These are phyloP conservation scores for Luidia sarsii DNA, from an alignment of 53 echinoderm and acorn worm species.

Conservation along the genomic window DNA sequence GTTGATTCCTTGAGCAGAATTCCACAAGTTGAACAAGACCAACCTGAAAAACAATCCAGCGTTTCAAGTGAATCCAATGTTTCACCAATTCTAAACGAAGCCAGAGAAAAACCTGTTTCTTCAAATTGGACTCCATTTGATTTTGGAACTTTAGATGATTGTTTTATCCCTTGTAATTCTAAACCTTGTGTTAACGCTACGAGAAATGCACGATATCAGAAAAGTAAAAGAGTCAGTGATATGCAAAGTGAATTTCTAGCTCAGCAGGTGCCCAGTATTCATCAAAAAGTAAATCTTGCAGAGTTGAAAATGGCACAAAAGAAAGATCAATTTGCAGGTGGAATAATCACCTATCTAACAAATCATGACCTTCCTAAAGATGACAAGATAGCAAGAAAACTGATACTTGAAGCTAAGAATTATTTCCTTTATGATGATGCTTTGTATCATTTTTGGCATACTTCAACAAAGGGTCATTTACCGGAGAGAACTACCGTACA, in stretches of 20 bases:
- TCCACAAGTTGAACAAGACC: not conserved
- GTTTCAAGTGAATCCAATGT: too few species aligned
- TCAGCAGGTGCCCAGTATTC: not conserved
- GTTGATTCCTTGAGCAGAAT: constrained; percentile 10
- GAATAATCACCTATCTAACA: constrained; percentile 13
- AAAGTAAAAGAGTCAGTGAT: constrained; percentile 24
- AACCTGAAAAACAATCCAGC: not conserved
- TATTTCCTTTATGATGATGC: constrained; percentile 34
- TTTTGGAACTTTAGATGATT: constrained; percentile 29
- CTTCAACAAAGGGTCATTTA: constrained; percentile 13
- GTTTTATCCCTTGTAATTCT: constrained; percentile 26
- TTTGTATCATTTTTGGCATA: constrained; percentile 16
- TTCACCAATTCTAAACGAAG: too few species aligned
- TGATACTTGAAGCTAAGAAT: constrained; percentile 32
- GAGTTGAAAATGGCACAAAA: not conserved
- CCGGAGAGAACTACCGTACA: constrained; percentile 19
- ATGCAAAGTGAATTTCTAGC: not conserved
- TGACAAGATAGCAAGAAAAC: constrained; percentile 28
- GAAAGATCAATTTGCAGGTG: constrained; percentile 12
- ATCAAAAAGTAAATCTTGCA: constrained; percentile 1
- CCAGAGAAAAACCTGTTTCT: not conserved
- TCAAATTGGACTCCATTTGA: constrained; percentile 31
- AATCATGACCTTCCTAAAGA: constrained; percentile 11
- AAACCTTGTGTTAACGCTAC: not conserved
- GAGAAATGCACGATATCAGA: constrained; percentile 11